Percentiles rank a stretch among this genome's conserved stretches.
Evolutionary conservation across 2,113 vertebrate genomes (phyloP).

Genomic region (Cyprinodon variegatus): DNA sequence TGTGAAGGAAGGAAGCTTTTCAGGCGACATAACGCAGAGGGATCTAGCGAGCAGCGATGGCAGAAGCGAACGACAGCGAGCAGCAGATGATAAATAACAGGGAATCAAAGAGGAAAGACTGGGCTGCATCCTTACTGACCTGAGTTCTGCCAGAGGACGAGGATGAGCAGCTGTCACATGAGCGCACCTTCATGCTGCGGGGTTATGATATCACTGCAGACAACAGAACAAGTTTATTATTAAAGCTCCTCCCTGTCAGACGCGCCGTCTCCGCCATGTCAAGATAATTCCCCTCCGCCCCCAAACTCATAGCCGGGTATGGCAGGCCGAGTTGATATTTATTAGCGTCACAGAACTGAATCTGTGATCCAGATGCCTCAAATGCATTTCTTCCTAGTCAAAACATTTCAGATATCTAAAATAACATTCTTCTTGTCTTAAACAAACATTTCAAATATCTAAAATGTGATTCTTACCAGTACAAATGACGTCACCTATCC

Average conservation of each 20-base stretch:
- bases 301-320: neutral
- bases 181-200: conserved; percentile 63
- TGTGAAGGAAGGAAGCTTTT: conserved; percentile 31
- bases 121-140: conserved; percentile 56
- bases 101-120: neutral
- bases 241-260: conserved; percentile 50
- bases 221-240: conserved; percentile 47
- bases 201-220: conserved; percentile 73
- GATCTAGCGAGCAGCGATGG: conserved; percentile 25
- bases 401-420: too few species aligned
- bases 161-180: conserved; percentile 37
- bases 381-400: too few species aligned
- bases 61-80: conserved; percentile 17
- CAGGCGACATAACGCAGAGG: conserved; percentile 42
- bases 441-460: too few species aligned
- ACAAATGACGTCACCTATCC: too few species aligned
- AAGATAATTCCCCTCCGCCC: conserved; percentile 28
- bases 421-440: too few species aligned
- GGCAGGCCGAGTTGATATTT: too few species aligned
- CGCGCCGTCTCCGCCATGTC: neutral
- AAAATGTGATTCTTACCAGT: too few species aligned
- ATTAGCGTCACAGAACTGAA: too few species aligned
- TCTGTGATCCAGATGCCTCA: too few species aligned
- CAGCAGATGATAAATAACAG: conserved; percentile 5
- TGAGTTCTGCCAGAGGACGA: conserved; percentile 39